Base-by-base conservation (phyloP, 1,140 invertebrate species). In the Ericerus pela region DNA sequence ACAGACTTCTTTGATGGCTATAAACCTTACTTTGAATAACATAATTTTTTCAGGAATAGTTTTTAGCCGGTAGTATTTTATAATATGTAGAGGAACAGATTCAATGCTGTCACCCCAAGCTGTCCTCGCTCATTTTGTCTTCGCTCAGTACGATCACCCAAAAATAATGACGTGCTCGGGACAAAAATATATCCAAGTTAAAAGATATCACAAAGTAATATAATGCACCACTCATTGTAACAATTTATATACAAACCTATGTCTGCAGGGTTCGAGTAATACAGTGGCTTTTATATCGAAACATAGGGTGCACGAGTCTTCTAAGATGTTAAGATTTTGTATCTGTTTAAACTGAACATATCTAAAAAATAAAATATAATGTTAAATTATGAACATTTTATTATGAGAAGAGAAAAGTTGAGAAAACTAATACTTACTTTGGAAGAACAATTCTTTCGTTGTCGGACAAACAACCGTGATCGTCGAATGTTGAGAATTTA, bases 221-320 rank as follows among this genome's bases (percentile, higher is more conserved):
- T n/a, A n/a, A n/a, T n/a, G n/a, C n/a, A n/a, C n/a, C n/a, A n/a
- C n/a, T n/a, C n/a, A n/a, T n/a, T n/a, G n/a, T 22, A 58, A 38
- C 58, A 54, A 51, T 51, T 0, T 28, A 61, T n/a, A 12, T 53
- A 53, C 68, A 76, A 75, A 86, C 84, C 76, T 75, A 65, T 94
- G 90, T 58, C 77, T 72, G 69, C 90, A 94, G 1, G 89, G 88
- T 56, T 80, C 64, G 6, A 94, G 74, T 59, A 77, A 73, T 14
- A 88, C 79, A 53, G 78, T 77, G 5, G 86, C 85, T 62, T 75
- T 77, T 55, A 79, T 76, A 69, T 93, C 89, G 71, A 81, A 92
- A 71, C 90, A 94, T 24, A 93, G 69, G 5, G 84, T 88, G 70
- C 89, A 95, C 0, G 84, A 84, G 68, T 92, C 85, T 66, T 92